Percentiles rank a stretch among this genome's conserved stretches.
These are phyloP conservation scores for Stegodyphus dumicola DNA, from an alignment of 1,140 invertebrate genomes.

Conservation along the genomic window DNA sequence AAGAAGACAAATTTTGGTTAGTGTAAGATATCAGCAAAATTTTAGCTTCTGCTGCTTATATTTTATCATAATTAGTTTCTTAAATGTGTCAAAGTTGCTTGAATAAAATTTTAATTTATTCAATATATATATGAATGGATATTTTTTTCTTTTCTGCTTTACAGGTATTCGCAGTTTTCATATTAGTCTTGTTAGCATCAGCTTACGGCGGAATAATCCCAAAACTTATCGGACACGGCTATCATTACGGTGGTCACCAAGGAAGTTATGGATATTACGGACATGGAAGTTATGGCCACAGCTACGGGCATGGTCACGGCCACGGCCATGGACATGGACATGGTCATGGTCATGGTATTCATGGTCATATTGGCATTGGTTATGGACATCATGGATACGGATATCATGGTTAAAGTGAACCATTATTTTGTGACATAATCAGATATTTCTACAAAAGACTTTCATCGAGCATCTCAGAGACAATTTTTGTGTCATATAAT, in stretches of 20 bases:
- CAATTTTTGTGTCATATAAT: no score
- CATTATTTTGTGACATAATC: background rate
- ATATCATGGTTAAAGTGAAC: background rate
- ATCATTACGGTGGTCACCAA: no score
- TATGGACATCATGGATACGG: slow-evolving; percentile 4
- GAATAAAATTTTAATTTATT: no score
- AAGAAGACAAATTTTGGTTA: no score
- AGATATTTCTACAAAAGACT: background rate
- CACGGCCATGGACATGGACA: background rate
- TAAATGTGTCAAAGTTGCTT: no score
- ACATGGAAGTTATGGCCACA: background rate
- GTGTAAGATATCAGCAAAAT: no score
- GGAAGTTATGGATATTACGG: no score
- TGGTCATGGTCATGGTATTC: background rate
- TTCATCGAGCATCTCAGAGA: no score
- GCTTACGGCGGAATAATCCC: background rate
- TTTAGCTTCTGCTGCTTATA: no score
- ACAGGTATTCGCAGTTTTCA: background rate
- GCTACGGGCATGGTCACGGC: background rate
- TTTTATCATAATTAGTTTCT: no score
- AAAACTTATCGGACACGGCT: no score
- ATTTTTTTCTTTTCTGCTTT: background rate
- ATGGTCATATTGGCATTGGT: background rate
- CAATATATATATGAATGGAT: background rate
- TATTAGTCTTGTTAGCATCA: background rate